phyloP scores from a whole-genome alignment of 2,113 vertebrate genomes.

The Tursiops truncatus region DNA sequence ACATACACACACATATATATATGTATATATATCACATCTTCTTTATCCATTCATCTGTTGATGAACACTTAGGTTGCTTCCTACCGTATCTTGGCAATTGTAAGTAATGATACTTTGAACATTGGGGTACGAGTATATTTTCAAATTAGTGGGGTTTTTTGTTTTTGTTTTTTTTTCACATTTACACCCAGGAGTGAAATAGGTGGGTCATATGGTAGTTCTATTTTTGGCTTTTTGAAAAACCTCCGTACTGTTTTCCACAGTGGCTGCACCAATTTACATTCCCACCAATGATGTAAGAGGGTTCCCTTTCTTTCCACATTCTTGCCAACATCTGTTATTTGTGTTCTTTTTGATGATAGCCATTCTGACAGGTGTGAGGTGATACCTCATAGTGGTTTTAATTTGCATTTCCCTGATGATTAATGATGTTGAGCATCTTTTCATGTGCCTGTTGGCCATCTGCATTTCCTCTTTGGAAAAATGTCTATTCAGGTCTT shows the following conservation, averaged over 20 bases:
- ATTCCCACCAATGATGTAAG: not conserved
- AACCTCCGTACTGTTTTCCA: not conserved
- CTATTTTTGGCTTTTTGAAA: not conserved
- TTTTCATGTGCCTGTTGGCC: not conserved
- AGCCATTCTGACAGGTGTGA: not conserved
- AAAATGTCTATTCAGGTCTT: not conserved
- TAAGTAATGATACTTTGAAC: not conserved
- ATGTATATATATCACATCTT: not conserved
- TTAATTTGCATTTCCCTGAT: not conserved
- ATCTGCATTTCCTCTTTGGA: not conserved
- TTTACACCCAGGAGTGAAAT: not conserved
- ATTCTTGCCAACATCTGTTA: not conserved
- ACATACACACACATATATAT: too few species aligned
- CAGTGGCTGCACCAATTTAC: not conserved
- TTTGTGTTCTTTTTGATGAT: not conserved
- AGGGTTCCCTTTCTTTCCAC: not conserved
- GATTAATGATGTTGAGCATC: not conserved
- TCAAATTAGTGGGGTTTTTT: not conserved
- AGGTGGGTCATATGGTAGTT: not conserved
- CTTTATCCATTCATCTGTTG: not conserved
- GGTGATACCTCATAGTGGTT: not conserved
- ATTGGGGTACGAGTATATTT: not conserved
- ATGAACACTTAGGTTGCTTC: not conserved
- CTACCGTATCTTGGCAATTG: not conserved
- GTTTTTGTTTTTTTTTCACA: not conserved